A percentile compares a stretch with the other conserved stretches of the same genome.
These are phyloP conservation scores for Drosophila persimilis DNA, from an alignment of 1,140 invertebrate genomes.

Conservation along the genomic window DNA sequence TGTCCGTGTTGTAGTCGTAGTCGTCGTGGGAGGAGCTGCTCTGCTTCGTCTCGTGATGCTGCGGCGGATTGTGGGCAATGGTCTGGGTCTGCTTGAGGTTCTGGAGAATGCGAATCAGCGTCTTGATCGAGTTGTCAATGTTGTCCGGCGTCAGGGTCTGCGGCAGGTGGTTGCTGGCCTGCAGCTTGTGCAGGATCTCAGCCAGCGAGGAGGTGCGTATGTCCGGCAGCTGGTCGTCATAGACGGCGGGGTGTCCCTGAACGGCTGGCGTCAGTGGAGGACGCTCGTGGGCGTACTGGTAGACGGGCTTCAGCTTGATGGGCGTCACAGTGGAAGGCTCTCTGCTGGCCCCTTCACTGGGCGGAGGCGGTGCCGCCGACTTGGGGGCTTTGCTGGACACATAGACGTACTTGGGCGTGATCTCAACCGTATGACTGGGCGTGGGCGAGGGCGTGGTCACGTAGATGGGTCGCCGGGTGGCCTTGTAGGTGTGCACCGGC, in stretches of 20 bases:
- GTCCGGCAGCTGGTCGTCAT: constrained; percentile 72
- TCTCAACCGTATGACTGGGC: constrained; percentile 66
- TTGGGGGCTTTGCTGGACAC: constrained; percentile 33
- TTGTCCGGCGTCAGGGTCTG: constrained; percentile 89
- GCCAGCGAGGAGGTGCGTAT: constrained; percentile 82
- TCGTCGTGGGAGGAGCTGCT: constrained; percentile 33
- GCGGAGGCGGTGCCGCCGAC: constrained; percentile 6
- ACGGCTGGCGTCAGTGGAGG: constrained; percentile 22
- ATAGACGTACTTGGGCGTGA: constrained; percentile 70
- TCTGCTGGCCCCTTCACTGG: constrained; percentile 5
- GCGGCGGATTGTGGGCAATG: constrained; percentile 74
- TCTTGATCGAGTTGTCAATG: constrained; percentile 90
- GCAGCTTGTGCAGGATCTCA: constrained; percentile 86
- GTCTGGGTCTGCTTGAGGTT: constrained; percentile 85
- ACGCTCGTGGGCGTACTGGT: constrained; percentile 49
- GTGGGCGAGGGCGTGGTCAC: constrained; percentile 48
- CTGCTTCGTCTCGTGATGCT: constrained; percentile 67
- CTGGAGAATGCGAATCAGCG: constrained; percentile 88
- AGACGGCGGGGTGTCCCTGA: background rate
- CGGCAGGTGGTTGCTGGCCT: constrained; percentile 89
- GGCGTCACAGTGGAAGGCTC: constrained; percentile 53
- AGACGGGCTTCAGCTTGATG: constrained; percentile 65
- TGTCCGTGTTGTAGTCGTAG: constrained; percentile 62
- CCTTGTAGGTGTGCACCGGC: constrained; percentile 59
- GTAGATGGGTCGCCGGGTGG: constrained; percentile 61